Base-by-base conservation (phyloP, 2,113 vertebrate genomes). In the Manacus vitellinus region DNA sequence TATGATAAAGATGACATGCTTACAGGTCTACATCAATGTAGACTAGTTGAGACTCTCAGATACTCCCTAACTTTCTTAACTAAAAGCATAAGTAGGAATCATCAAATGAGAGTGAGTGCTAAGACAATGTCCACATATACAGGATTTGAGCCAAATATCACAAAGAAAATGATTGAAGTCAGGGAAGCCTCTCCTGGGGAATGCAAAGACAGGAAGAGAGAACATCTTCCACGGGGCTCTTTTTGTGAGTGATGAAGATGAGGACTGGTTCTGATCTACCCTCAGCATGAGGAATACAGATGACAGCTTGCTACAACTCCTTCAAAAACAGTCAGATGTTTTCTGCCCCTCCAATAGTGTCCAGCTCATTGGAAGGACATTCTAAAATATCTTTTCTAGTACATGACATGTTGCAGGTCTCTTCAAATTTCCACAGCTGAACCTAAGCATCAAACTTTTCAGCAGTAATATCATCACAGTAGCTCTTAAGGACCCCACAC, bases 81-180 rank as follows among this genome's bases (percentile, higher is more conserved):
- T 83, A 47, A 92, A 94, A 93, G 63, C 75, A 70, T 83, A 94
- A 95, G 37, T 18, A 39, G 46, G n/a, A 94, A 51, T 59, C 85
- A 54, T 88, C 77, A 95, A 79, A 90, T 88, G 49, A 92, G 49
- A 66, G 79, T 7, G 39, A 94, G n/a, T 35, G 54, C 35, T 85
- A 91, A 94, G 79, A 71, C 35, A 74, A 84, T n/a, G 68, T 55
- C 75, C 82, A 63, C 23, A 4, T 66, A 93, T 6, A 59, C 37
- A 88, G 46, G 46, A 82, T 89, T 92, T 70, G 71, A 93, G 88
- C 62, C 87, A 92, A 95, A 12, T 20, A 88, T 76, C 78, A 73
- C 79, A 84, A 76, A 80, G 43, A 63, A 83, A 73, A 79, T 46
- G 2, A 85, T 10, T 90, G 46, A 89, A 94, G 58, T 54, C 66